These are phyloP conservation scores for Xyliphius kryptos DNA, from an alignment of 2,113 vertebrate species.

Conservation along the genomic window DNA sequence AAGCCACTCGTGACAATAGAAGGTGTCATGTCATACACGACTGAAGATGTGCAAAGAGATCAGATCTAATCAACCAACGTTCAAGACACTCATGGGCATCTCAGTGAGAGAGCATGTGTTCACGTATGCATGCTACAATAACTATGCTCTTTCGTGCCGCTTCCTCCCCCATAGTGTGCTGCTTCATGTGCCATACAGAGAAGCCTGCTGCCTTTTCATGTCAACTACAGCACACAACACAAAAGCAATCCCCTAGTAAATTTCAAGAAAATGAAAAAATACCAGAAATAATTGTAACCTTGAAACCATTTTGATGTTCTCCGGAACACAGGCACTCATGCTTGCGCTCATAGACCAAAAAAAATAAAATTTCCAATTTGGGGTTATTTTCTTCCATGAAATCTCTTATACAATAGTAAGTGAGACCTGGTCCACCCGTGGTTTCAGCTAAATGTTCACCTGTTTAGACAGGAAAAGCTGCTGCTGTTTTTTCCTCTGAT, in stretches of 20 bases:
- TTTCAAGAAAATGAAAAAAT: conserved; percentile 38
- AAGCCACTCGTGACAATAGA: conserved; percentile 5
- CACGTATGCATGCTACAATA: too few species aligned
- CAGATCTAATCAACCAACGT: conserved; percentile 8
- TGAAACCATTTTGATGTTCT: conserved; percentile 44
- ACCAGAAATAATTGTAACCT: conserved; percentile 45
- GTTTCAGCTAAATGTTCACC: too few species aligned
- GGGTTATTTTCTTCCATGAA: too few species aligned
- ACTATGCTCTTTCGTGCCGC: conserved; percentile 9
- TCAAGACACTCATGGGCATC: conserved; percentile 16
- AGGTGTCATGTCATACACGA: conserved; percentile 22
- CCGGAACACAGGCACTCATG: background rate
- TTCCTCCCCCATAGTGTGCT: too few species aligned
- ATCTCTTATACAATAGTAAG: too few species aligned
- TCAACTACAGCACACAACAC: conserved; percentile 37
- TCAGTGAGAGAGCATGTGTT: conserved; percentile 7
- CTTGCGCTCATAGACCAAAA: background rate
- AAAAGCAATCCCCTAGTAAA: conserved; percentile 42
- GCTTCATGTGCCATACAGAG: conserved; percentile 15
- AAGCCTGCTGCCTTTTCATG: conserved; percentile 19
- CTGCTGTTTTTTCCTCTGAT: too few species aligned
- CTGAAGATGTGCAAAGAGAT: conserved; percentile 16
- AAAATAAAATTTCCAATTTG: too few species aligned
- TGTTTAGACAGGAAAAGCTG: too few species aligned
- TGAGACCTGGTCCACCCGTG: too few species aligned